phyloP scores from a whole-genome alignment of 53 echinoderm and acorn worm species.

The Temnopleurus reevesii region DNA sequence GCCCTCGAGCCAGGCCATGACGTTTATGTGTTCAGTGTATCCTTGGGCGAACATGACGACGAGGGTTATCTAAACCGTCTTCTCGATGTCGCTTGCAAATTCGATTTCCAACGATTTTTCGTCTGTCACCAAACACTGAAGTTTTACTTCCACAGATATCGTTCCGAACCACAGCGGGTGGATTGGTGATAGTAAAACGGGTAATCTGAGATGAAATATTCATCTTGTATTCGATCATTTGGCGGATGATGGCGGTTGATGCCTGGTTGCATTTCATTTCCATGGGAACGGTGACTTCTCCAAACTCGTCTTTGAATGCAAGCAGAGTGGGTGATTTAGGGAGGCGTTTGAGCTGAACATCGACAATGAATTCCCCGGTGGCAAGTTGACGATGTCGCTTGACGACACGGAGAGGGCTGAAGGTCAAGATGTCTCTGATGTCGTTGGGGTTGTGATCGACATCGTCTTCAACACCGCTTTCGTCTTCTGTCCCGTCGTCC shows the following conservation, averaged over 20 bases:
- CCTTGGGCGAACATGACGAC: background rate
- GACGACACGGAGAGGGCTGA: background rate
- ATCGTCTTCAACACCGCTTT: background rate
- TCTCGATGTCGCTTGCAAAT: background rate
- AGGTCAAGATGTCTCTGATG: background rate
- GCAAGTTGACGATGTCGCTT: slow-evolving; percentile 9
- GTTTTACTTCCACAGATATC: background rate
- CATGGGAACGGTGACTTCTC: slow-evolving; percentile 17
- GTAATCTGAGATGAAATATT: background rate
- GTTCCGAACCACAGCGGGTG: background rate
- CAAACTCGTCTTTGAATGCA: slow-evolving; percentile 23
- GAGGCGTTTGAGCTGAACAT: background rate
- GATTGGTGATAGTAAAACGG: background rate
- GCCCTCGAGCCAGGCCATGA: background rate
- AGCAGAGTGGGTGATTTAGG: slow-evolving; percentile 11
- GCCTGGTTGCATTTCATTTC: slow-evolving; percentile 38
- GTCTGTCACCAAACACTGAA: background rate
- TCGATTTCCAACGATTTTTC: background rate
- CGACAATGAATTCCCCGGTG: slow-evolving; percentile 13
- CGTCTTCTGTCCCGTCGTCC: background rate
- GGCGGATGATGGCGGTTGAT: background rate
- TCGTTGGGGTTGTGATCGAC: background rate
- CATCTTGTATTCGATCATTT: background rate
- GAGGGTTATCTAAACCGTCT: background rate
- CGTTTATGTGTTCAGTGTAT: background rate